Base-by-base conservation (phyloP, 2,113 vertebrate genomes). In the Nothoprocta perdicaria region DNA sequence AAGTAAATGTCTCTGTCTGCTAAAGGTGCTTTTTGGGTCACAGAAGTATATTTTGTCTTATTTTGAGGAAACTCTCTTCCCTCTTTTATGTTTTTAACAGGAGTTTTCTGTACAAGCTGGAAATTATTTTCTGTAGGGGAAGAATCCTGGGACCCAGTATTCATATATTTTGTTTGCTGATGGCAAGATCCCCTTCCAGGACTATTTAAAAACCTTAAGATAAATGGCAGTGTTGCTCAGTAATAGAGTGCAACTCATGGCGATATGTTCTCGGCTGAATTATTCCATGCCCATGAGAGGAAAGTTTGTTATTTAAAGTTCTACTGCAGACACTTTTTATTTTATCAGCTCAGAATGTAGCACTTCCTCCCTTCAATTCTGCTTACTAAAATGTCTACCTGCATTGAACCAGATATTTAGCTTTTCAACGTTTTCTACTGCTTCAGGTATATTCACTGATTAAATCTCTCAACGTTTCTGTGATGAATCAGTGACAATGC, bases 401-500 rank as follows among this genome's bases (percentile, higher is more conserved):
- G 17, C 4, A 83, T 27, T 80, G 67, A 72, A 19, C 26, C 27
- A 78, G 83, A 14, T 29, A 67, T 55, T 80, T n/a, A 72, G 31
- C 57, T 92, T 89, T 82, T 63, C 43, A 80, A 14, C 2, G 14
- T 87, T 61, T 93, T 53, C 9, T n/a, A 78, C 23, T 71, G 12
- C 21, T 85, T 83, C 61, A 85, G 38, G 24, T 91, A 27, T 40
- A 52, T 88, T 85, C 60, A 68, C 57, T 88, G 72, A 65, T 92
- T 57, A 91, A 88, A 7, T 18, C n/a, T 89, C 60, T 85, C 29
- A n/a, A 12, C 11, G 57, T 72, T 27, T 27, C n/a, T 78, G 0
- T 78, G 46, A 88, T 81, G 66, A 92, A 18, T 55, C 1, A 5
- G 65, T 85, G 27, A 38, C 8, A 52, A 48, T 87, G 80, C 33